Percentiles rank a stretch among this genome's conserved stretches.
These are phyloP conservation scores for Tillus elongatus DNA, from an alignment of 2,888 invertebrate genomes.

Conservation along the genomic window DNA sequence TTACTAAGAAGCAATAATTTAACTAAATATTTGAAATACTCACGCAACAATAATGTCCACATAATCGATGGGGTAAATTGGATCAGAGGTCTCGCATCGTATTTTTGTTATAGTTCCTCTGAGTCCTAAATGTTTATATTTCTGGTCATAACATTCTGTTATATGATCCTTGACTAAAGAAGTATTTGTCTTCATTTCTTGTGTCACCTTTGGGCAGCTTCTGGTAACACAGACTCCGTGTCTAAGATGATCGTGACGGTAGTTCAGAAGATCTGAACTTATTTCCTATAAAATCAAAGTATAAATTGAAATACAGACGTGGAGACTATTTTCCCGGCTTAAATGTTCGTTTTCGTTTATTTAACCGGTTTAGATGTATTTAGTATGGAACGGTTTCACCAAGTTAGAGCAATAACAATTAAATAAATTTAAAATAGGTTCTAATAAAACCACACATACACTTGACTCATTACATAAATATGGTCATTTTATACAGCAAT, in stretches of 20 bases:
- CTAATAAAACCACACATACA: no score
- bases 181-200: slow-evolving; percentile 8
- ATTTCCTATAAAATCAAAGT: slow-evolving; percentile 24
- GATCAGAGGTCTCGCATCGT: slow-evolving; percentile 23
- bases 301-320: slow-evolving; percentile 2
- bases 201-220: slow-evolving; percentile 22
- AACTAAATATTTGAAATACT: no score
- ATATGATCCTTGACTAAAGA: slow-evolving; percentile 11
- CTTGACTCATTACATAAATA: no score
- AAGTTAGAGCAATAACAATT: no score
- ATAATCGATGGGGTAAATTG: no score
- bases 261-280: slow-evolving; percentile 25
- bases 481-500: no score
- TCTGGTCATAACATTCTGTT: slow-evolving; percentile 26
- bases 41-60: no score
- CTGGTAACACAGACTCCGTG: slow-evolving; percentile 30
- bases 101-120: slow-evolving; percentile 23
- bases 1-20: no score
- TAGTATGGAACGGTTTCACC: no score
- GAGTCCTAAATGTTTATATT: slow-evolving; percentile 23
- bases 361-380: no score
- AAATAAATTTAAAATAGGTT: no score
- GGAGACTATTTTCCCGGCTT: not conserved
- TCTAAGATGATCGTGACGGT: slow-evolving; percentile 29
- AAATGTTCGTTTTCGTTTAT: no score